phyloP scores from a whole-genome alignment of 2,888 invertebrate species.

The Polymixis lichenea region DNA sequence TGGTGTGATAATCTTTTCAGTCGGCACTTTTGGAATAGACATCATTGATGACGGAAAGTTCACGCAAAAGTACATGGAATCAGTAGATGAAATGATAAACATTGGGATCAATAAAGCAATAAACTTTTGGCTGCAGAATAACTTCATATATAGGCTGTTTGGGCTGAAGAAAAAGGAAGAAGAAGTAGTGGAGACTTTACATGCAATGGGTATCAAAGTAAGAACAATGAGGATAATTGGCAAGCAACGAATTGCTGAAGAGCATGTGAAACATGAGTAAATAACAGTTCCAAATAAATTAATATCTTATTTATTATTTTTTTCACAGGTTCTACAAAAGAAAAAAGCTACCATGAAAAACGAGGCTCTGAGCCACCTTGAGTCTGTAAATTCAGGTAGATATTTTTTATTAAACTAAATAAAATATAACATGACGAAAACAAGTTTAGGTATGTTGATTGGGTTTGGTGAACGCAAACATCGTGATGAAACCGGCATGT shows the following conservation, averaged over 20 bases:
- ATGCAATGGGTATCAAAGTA: conserved; percentile 20
- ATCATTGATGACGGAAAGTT: conserved; percentile 16
- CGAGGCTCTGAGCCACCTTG: neutral
- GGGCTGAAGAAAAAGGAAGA: conserved; percentile 27
- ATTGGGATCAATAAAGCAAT: neutral
- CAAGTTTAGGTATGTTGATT: neutral
- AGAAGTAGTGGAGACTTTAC: conserved; percentile 11
- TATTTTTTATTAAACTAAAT: neutral
- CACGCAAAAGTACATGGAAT: conserved; percentile 13
- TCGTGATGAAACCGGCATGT: too few relatives aligned
- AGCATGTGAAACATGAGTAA: too few relatives aligned
- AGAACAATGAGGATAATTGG: neutral
- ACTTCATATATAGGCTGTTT: conserved; percentile 12
- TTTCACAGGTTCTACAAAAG: conserved; percentile 18
- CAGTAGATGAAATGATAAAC: conserved; percentile 4
- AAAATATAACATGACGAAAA: neutral
- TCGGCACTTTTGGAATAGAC: conserved; percentile 31
- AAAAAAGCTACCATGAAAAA: conserved; percentile 23
- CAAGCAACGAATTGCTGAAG: neutral
- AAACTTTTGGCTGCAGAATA: conserved; percentile 31
- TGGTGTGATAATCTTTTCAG: conserved; percentile 12
- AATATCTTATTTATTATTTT: too few relatives aligned
- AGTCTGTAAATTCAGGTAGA: conserved; percentile 1
- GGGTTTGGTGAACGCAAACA: too few relatives aligned
- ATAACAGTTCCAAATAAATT: too few relatives aligned